Percentiles rank a stretch among this genome's conserved stretches.
These are phyloP conservation scores for Acanthosoma haemorrhoidale DNA, from an alignment of 2,888 invertebrate genomes.

Conservation along the genomic window DNA sequence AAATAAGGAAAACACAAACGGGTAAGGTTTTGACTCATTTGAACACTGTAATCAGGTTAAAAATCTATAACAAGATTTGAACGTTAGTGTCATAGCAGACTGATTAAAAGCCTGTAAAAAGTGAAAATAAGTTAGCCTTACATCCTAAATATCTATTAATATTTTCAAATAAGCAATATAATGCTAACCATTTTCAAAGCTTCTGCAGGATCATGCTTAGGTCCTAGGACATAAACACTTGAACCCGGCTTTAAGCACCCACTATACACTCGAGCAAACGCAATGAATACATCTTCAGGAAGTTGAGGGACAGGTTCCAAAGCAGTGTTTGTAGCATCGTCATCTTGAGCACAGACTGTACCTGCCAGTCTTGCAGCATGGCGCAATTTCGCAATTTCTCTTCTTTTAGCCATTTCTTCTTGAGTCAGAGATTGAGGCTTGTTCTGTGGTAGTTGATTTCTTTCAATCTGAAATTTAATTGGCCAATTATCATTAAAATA, in stretches of 20 bases:
- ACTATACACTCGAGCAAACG: slow-evolving; percentile 89
- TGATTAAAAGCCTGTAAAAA: background rate
- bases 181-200: slow-evolving; percentile 47
- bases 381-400: slow-evolving; percentile 61
- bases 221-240: slow-evolving; percentile 75
- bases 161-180: background rate
- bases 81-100: too few relatives aligned
- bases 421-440: slow-evolving; percentile 68
- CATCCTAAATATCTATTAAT: background rate
- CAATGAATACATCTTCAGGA: slow-evolving; percentile 67
- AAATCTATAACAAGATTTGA: too few relatives aligned
- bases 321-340: background rate
- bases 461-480: slow-evolving; percentile 52
- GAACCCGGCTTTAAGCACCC: slow-evolving; percentile 73
- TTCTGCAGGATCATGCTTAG: slow-evolving; percentile 76
- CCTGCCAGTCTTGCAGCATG: slow-evolving; percentile 51
- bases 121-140: background rate
- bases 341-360: slow-evolving; percentile 18
- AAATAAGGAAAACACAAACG: too few relatives aligned
- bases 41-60: too few relatives aligned
- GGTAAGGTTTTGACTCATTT: too few relatives aligned
- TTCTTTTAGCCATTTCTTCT: slow-evolving; percentile 64
- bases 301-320: slow-evolving; percentile 17
- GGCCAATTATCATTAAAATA: too few relatives aligned
- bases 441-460: slow-evolving; percentile 69